Evolutionary conservation across 2,797 vertebrate genomes (phyloP), one percentile per base, ranked within the genome.

Genomic region (Neolamprologus multifasciatus): DNA sequence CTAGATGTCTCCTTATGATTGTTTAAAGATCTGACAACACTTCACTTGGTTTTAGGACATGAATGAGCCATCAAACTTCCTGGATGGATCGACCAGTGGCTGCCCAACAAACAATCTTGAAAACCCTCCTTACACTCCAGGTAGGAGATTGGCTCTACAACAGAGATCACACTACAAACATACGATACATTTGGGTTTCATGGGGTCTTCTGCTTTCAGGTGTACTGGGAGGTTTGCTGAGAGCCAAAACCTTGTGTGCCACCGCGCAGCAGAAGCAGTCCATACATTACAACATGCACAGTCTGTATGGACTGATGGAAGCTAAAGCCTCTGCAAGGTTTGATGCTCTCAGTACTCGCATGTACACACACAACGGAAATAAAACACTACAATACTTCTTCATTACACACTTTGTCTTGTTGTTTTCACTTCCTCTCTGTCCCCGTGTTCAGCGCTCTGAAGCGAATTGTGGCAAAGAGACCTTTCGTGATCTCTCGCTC

Each of bases 31-130:
- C 7, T 84, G 17, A 80, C 12, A 7, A 26, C 8, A 5, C 86
- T 5, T 84, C 12, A 2, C 57, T 64, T 21, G n/a, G 4, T 50
- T 82, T 81, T 77, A 98, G 98, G 98, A 98, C 90, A 98, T 98
- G 98, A 98, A 98, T 3, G 98, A 98, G 78, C 98, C 98, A 0
- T 98, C 98, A 5, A 97, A 97, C 86, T 98, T 98, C 90, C 81
- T 97, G 84, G 97, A 98, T 77, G 98, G 98, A 2, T 98, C 98
- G 1, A 93, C 95, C 14, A 91, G 94, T 0, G 97, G 97, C 64
- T 98, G 98, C 62, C 96, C 97, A 0, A 91, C 94, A 0, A 97
- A 95, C 88, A 95, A 93, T 23, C 83, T 98, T 0, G 98, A 98
- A 84, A 95, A 95, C 78, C 98, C 98, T 38, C 97, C 97, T 0